Evolutionary conservation across 2,888 invertebrate genomes (phyloP), one percentile per base, ranked within the genome.

Genomic region (Lasiommata megera): DNA sequence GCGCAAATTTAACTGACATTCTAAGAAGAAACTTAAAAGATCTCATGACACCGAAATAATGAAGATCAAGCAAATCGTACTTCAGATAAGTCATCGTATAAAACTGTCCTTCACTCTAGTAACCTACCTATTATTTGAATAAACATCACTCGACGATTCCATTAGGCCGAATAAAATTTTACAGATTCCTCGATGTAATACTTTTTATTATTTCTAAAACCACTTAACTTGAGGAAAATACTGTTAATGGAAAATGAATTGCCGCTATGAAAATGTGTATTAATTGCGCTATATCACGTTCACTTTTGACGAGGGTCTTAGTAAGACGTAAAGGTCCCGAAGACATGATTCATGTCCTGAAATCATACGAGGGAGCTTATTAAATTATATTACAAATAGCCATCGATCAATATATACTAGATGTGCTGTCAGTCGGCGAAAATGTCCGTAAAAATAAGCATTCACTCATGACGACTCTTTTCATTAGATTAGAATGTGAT

Each of bases 261-360:
- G 65, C 64, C 48, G 57, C 62, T 64, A 64, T 61, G 59, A 61
- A 64, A 64, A 66, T 65, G 54, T 66, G 63, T 69, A 66, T 69
- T 82, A 84, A 85, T 82, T 79, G 80, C 69, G 77, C 73, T 69
- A 73, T 79, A 82, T 81, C 75, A 76, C 74, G 80, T 81, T 84
- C 81, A 81, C 69, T 68, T 63, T 62, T 84, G 84, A 86, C 78
- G 74, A 84, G 84, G 84, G 85, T 84, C 76, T 68, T 67, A 71
- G 73, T 72, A 75, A 74, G 72, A 76, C 67, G 81, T 76, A 79
- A 80, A 76, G 72, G 72, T 67, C 64, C 69, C 69, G 7, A 16
- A 16, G 18, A 12, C 14, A 7, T 18, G n/a, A 34, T 34, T n/a
- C 29, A 16, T 46, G 14, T 14, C 16, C 16, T 41, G 23, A 41